Base-by-base conservation (phyloP, 1,140 invertebrate species). In the Pentalonia nigronervosa region DNA sequence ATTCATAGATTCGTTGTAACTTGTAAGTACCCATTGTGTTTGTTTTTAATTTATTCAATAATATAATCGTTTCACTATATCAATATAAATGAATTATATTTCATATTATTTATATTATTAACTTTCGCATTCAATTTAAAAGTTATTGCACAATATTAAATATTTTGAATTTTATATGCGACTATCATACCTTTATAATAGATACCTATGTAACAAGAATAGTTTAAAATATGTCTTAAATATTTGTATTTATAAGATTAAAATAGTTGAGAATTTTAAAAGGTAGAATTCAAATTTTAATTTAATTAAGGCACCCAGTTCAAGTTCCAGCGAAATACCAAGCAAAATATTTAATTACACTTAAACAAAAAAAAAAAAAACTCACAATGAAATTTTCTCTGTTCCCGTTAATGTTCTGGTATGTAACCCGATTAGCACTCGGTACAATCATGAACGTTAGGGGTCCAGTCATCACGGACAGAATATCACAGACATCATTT, bases 401-500 rank as follows among this genome's bases (percentile, higher is more conserved):
- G 14, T 90, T 93, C 30, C 89, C 89, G 14, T 67, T 50, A 23
- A 60, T n/a, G 41, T 89, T 93, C 48, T 94, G 94, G 6, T 93
- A 88, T 21, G 90, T 53, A 90, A 67, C 41, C 56, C 87, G 56
- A 48, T 90, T 95, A 25, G 95, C 95, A 0, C 96, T 96, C 81
- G 98, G 98, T 94, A 98, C 97, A 93, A 99, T 97, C 60, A 99
- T 96, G 95, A 99, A 99, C 30, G 98, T 98, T 53, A 99, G 96
- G 47, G 98, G 98, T 90, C 99, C 99, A 94, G 97, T 97, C 98
- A 99, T 99, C 94, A 97, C 97, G 93, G 98, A 97, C 94, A 99
- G 96, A 94, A 99, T 97, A 95, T 99, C 98, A 96, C 99, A 99
- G 94, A 99, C 99, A 95, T 99, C 98, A 96, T 99, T 99, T 94